Evolutionary conservation across 2,797 vertebrate genomes (phyloP).

Genomic region (Pseudocheirus occidentalis): DNA sequence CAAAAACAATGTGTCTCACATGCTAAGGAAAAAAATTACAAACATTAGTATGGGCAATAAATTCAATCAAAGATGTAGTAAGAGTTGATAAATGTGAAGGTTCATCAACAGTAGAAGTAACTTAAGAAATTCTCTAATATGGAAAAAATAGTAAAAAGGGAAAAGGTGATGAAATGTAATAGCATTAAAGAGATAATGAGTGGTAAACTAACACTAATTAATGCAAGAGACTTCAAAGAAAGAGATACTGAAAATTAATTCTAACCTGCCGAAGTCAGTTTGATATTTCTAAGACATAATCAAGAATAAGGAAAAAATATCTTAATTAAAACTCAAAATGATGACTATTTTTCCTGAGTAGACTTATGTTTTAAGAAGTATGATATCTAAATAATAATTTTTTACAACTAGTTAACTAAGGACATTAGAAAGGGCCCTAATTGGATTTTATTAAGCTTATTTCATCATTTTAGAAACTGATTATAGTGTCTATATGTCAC

Average conservation of each 20-base stretch:
- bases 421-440: neutral
- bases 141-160: constrained; percentile 35
- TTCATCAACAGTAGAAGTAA: constrained; percentile 23
- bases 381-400: constrained; percentile 36
- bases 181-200: constrained; percentile 28
- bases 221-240: neutral
- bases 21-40: constrained; percentile 39
- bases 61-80: constrained; percentile 40
- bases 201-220: neutral
- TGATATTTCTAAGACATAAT: constrained; percentile 47
- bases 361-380: constrained; percentile 29
- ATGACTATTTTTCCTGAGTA: constrained; percentile 35
- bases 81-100: constrained; percentile 29
- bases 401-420: neutral
- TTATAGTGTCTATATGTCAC: neutral
- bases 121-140: constrained; percentile 2
- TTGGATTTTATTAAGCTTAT: constrained; percentile 31
- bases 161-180: constrained; percentile 38
- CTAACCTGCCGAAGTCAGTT: constrained; percentile 36
- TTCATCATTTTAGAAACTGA: constrained; percentile 17
- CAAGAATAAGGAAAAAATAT: constrained; percentile 5
- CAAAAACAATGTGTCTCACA: constrained; percentile 2
- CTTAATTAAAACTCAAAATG: constrained; percentile 1
- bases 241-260: constrained; percentile 43
- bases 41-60: constrained; percentile 40